Conservation (phyloP, 2,113 vertebrate species). For the Capra hircus region DNA sequence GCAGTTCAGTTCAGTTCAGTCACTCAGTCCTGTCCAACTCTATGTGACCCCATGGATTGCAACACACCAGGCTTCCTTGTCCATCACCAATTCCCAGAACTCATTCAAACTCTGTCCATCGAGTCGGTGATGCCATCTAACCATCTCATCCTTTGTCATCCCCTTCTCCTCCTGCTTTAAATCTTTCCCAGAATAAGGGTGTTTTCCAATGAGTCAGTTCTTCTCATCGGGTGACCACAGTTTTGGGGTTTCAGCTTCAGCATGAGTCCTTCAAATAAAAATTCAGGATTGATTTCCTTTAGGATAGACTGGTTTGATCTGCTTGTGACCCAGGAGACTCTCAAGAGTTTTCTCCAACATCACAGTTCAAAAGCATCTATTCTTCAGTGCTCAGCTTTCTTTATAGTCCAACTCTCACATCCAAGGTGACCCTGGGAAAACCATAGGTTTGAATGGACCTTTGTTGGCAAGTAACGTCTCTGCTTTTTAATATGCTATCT, state of each 20-base stretch:
- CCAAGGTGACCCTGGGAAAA: not conserved
- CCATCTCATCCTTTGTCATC: not conserved
- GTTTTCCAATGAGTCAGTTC: not conserved
- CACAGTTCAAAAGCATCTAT: not conserved
- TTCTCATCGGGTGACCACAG: not conserved
- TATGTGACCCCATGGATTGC: not conserved
- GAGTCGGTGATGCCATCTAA: rapidly evolving
- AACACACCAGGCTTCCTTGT: not conserved
- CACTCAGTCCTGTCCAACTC: not conserved
- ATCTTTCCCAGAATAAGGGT: not conserved
- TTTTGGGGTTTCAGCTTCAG: not conserved
- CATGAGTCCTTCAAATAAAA: not conserved
- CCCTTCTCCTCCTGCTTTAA: not conserved
- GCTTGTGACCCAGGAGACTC: not conserved
- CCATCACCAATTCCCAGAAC: not conserved
- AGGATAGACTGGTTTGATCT: not conserved
- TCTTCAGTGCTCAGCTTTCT: not conserved
- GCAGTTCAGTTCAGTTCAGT: not conserved
- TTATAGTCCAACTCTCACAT: not conserved
- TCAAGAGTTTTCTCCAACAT: not conserved
- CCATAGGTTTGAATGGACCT: not conserved
- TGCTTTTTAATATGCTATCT: not conserved
- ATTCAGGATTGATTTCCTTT: not conserved
- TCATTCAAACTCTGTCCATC: not conserved
- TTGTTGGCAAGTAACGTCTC: not conserved